Evolutionary conservation across 1,140 invertebrate genomes (phyloP).

Genomic region (Holcopasites calliopsidis): DNA sequence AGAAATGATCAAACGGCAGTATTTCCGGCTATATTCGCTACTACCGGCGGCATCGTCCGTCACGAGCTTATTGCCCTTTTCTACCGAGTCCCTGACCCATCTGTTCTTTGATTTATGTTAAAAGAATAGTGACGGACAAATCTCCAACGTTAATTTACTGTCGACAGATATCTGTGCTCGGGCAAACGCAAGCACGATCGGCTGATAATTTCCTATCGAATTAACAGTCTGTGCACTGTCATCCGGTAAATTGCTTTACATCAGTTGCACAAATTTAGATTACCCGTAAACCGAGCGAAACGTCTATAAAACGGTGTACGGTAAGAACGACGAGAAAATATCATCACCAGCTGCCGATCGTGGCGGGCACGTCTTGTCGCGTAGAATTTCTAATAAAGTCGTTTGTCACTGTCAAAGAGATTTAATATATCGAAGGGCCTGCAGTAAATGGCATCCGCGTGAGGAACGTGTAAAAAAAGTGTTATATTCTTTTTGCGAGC

Average conservation of each 20-base stretch:
- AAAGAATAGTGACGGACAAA: no score
- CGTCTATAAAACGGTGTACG: constrained; percentile 7
- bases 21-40: neutral
- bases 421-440: neutral
- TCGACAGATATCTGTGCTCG: no score
- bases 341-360: neutral
- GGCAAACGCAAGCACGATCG: no score
- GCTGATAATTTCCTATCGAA: neutral
- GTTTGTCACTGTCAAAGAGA: neutral
- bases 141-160: no score
- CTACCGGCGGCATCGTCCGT: neutral
- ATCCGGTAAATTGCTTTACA: neutral
- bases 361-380: neutral
- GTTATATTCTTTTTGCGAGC: no score
- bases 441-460: neutral
- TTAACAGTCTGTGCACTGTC: neutral
- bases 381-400: neutral
- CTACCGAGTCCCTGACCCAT: neutral
- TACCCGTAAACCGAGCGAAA: constrained; percentile 4
- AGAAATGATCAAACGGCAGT: neutral
- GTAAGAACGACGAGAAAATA: neutral
- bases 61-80: neutral
- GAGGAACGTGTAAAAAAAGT: no score
- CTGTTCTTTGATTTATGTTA: no score
- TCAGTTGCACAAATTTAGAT: neutral